These are phyloP conservation scores for Brenthis ino DNA, from an alignment of 2,888 invertebrate species.

Conservation along the genomic window DNA sequence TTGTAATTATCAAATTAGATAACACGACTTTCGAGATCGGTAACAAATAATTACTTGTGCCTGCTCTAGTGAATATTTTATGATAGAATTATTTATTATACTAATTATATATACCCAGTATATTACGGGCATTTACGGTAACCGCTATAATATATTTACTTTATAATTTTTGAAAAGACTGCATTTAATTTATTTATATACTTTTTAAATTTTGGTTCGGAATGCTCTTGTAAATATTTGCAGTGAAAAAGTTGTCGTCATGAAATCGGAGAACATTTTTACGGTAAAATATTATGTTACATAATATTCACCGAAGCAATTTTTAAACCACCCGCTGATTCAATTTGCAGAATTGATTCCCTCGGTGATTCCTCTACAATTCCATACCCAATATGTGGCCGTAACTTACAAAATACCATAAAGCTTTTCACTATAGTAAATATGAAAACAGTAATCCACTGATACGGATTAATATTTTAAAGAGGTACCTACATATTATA, in stretches of 20 bases:
- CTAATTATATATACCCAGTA: no score
- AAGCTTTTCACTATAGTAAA: slow-evolving; percentile 22
- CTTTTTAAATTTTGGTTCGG: no score
- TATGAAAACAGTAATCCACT: slow-evolving; percentile 29
- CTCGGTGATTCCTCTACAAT: slow-evolving; percentile 28
- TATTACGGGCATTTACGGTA: no score
- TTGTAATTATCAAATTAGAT: background rate
- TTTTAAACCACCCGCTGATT: slow-evolving; percentile 40
- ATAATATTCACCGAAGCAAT: slow-evolving; percentile 38
- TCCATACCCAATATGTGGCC: slow-evolving; percentile 21
- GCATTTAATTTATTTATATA: no score
- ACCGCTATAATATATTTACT: no score
- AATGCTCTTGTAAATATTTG: background rate
- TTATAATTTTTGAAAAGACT: no score
- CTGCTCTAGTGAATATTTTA: slow-evolving; percentile 1
- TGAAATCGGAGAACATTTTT: slow-evolving; percentile 18
- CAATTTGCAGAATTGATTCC: slow-evolving; percentile 46
- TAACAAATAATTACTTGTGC: background rate
- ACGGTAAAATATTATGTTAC: slow-evolving; percentile 26
- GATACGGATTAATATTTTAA: slow-evolving; percentile 34
- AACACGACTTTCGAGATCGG: background rate
- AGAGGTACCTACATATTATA: background rate
- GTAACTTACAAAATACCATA: slow-evolving; percentile 22
- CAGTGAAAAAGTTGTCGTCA: background rate
- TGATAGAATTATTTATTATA: no score